These are phyloP conservation scores for Parnassius smintheus DNA, from an alignment of 2,888 invertebrate species.

Conservation along the genomic window DNA sequence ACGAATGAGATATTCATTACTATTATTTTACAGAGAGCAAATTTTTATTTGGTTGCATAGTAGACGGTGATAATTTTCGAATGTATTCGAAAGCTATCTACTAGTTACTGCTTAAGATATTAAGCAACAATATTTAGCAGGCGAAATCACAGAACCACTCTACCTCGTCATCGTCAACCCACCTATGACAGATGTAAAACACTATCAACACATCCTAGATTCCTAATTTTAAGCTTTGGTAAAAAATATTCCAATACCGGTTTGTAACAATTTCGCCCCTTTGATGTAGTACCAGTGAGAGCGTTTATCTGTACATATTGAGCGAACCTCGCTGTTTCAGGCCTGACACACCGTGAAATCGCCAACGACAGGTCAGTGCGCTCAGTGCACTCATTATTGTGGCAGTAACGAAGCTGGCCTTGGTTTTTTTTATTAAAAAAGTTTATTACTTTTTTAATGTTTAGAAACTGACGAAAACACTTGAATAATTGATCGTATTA, in stretches of 20 bases:
- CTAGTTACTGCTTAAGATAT: no score
- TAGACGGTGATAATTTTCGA: no score
- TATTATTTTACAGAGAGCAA: no score
- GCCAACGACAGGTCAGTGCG: conserved; percentile 66
- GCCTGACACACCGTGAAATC: conserved; percentile 68
- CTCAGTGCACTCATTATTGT: conserved; percentile 47
- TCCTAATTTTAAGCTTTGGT: not conserved
- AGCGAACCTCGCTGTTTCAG: conserved; percentile 49
- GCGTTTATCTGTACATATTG: conserved; percentile 26
- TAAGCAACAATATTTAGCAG: no score
- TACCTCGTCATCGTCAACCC: no score
- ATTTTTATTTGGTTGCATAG: no score
- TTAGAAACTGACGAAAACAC: not conserved
- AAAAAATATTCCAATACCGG: conserved; percentile 10
- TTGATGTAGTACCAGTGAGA: conserved; percentile 32
- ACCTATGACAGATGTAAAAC: no score
- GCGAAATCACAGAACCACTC: no score
- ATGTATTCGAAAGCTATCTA: no score
- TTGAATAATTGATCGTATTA: not conserved
- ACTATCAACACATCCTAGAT: not conserved
- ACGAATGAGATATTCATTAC: no score
- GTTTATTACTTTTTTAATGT: conserved; percentile 7
- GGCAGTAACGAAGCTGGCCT: conserved; percentile 18
- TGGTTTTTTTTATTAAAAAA: conserved; percentile 26
- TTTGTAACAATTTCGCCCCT: conserved; percentile 32